Percentiles rank a stretch among this genome's conserved stretches.
These are phyloP conservation scores for Sarotherodon lohbergeri DNA, from an alignment of 2,113 vertebrate genomes.

Conservation along the genomic window DNA sequence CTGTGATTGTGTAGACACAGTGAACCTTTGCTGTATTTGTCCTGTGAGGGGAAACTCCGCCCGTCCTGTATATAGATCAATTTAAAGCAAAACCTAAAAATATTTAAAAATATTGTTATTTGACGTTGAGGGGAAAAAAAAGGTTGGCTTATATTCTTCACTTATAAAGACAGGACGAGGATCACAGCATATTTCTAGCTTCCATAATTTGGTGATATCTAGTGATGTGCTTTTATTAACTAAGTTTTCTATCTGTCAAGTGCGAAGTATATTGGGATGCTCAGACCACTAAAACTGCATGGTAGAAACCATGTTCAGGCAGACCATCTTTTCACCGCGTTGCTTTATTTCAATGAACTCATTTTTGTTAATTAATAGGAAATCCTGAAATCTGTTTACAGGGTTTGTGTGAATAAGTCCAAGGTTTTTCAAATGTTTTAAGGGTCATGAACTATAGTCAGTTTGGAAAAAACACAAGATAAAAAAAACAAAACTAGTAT, in stretches of 20 bases:
- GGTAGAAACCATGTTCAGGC: neutral
- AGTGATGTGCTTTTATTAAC: neutral
- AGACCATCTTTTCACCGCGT: neutral
- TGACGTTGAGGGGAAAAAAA: neutral
- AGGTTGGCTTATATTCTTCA: neutral
- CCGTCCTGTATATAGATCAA: conserved; percentile 14
- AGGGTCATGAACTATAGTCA: neutral
- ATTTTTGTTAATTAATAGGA: neutral
- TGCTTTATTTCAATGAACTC: neutral
- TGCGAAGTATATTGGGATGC: neutral
- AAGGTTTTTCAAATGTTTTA: neutral
- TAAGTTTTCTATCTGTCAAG: neutral
- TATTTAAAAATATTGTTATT: neutral
- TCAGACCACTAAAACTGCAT: neutral
- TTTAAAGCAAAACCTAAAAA: conserved; percentile 10
- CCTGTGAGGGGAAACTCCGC: conserved; percentile 39
- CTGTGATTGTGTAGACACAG: conserved; percentile 41
- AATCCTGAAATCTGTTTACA: neutral
- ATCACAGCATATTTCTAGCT: neutral
- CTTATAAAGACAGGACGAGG: neutral
- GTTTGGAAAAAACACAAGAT: neutral
- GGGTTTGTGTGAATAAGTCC: neutral
- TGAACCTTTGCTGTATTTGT: conserved; percentile 11
- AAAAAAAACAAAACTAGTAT: neutral
- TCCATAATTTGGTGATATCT: neutral